These are phyloP conservation scores for Nothura maculosa DNA, from an alignment of 2,797 vertebrate species.

Conservation along the genomic window DNA sequence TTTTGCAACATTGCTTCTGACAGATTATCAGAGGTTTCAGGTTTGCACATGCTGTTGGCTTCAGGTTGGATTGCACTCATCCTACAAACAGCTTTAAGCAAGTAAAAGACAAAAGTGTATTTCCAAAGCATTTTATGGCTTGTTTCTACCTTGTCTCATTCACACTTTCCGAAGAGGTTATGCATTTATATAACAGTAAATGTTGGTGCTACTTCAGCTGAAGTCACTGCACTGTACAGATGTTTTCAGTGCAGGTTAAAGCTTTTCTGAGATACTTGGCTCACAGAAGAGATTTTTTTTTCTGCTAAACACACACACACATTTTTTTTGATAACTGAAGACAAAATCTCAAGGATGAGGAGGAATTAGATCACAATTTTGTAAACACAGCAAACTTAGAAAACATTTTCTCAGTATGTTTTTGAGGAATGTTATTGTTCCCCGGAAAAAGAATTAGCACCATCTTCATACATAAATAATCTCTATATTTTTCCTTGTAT, in stretches of 20 bases:
- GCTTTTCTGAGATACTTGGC: background rate
- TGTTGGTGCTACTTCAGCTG: background rate
- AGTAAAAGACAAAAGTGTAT: fast-evolving
- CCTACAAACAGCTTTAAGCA: background rate
- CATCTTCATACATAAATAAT: background rate
- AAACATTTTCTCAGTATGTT: background rate
- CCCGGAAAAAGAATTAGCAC: background rate
- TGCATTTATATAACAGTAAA: background rate
- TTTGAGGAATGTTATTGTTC: background rate
- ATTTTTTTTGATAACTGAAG: background rate
- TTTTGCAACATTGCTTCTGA: background rate
- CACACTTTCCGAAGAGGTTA: background rate
- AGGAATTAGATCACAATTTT: background rate
- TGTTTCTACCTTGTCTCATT: background rate
- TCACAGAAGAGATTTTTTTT: background rate
- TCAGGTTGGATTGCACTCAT: background rate
- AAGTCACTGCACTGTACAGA: background rate
- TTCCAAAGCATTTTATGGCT: background rate
- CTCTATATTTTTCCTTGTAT: background rate
- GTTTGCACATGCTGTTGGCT: background rate
- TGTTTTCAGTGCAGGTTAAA: background rate
- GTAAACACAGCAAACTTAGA: background rate
- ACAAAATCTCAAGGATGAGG: background rate
- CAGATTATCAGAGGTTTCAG: background rate
- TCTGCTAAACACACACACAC: background rate